Base-by-base conservation (phyloP, 2,797 vertebrate genomes). In the Danio kyathit region DNA sequence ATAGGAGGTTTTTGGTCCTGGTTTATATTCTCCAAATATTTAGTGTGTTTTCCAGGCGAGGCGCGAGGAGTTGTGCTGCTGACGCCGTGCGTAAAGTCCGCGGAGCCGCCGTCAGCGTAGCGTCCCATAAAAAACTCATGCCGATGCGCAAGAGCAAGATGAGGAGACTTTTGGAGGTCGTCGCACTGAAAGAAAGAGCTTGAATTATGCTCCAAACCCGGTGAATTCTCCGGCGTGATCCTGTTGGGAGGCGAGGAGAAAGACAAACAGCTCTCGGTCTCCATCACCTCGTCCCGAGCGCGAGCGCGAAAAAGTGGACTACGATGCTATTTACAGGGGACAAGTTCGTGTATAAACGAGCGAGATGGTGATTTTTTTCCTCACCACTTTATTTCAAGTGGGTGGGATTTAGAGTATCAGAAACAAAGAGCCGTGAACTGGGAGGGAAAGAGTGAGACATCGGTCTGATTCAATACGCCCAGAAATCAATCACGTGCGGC, bases 381-480 rank as follows among this genome's bases (percentile, higher is more conserved):
- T 38, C 64, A 66, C 80, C 74, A 86, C 89, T 90, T 85, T 89
- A 88, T 90, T 90, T 92, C 90, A 91, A 92, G 91, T 93, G 94
- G 94, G 94, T 91, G 93, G 94, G 92, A 93, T 94, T 92, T 94
- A 90, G 87, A 90, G 91, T 92, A 95, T 94, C 91, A 94, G 92
- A 93, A 94, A 95, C 91, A 92, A 94, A 94, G 93, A 95, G 89
- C 93, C 92, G 89, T 93, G 93, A 93, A 93, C 94, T 92, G 89
- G 87, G 67, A 56, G 66, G 49, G 67, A 57, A 67, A 73, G 86
- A 82, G 89, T 65, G 83, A 79, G 89, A 87, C 83, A 88, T 83
- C 84, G 92, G 90, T 93, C 92, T 93, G 91, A 94, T 93, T 93
- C 92, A 95, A 95, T 93, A 92, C 91, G 89, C 89, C 91, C 95